Conservation (phyloP, 2,888 invertebrate genomes). For the Chrysomela aeneicollis region DNA sequence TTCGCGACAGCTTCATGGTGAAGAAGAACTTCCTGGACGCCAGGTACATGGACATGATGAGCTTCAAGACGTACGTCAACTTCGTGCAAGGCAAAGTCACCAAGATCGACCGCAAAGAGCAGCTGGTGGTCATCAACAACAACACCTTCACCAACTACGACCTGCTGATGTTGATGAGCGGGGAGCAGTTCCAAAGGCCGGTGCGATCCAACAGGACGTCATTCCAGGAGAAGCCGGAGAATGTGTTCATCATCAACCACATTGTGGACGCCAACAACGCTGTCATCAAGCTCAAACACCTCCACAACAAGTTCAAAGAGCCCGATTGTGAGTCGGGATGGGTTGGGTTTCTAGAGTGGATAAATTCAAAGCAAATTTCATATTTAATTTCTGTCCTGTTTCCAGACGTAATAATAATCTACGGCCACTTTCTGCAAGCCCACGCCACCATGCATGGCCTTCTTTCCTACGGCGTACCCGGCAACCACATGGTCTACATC, state of each 20-base stretch:
- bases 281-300: slow-evolving; percentile 54
- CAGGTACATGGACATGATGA: slow-evolving; percentile 65
- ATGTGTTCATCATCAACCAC: slow-evolving; percentile 70
- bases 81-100: slow-evolving; percentile 68
- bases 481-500: slow-evolving; percentile 68
- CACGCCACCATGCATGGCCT: slow-evolving; percentile 73
- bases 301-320: slow-evolving; percentile 27
- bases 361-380: too few species aligned
- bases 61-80: slow-evolving; percentile 71
- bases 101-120: slow-evolving; percentile 61
- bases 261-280: slow-evolving; percentile 65
- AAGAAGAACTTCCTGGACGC: slow-evolving; percentile 65
- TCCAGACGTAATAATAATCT: slow-evolving; percentile 65
- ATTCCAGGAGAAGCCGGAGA: slow-evolving; percentile 61
- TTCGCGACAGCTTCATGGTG: slow-evolving; percentile 64
- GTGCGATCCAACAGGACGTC: slow-evolving; percentile 50
- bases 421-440: slow-evolving; percentile 72
- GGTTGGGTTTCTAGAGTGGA: too few species aligned
- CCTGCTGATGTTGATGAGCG: slow-evolving; percentile 65
- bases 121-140: slow-evolving; percentile 66
- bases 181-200: slow-evolving; percentile 67
- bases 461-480: slow-evolving; percentile 66
- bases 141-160: slow-evolving; percentile 63
- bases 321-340: slow-evolving; percentile 30
- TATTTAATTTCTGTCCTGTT: slow-evolving; percentile 14